A percentile compares a stretch with the other conserved stretches of the same genome.
Evolutionary conservation across 2,888 invertebrate species (phyloP).

Genomic region (Tachina lurida): DNA sequence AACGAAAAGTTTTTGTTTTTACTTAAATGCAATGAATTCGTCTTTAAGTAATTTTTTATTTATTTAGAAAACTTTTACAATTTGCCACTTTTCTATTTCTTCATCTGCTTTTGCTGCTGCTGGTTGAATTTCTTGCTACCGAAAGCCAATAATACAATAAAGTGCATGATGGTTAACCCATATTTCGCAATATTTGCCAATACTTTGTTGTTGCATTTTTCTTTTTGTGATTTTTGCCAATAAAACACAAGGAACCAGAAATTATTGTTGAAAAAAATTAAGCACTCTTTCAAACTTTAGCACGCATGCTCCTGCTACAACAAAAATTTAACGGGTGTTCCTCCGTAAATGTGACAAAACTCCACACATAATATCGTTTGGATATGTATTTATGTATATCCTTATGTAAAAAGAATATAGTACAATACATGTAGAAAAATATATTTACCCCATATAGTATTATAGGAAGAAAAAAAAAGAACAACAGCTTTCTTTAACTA

Average conservation of each 20-base stretch:
- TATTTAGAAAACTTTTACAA: slow-evolving; percentile 66
- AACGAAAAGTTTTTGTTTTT: slow-evolving; percentile 55
- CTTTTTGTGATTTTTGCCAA: slow-evolving; percentile 43
- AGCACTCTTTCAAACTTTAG: slow-evolving; percentile 48
- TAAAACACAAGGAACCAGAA: slow-evolving; percentile 28
- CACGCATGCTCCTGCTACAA: slow-evolving; percentile 10
- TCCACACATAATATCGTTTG: slow-evolving; percentile 21
- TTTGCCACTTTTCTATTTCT: slow-evolving; percentile 42
- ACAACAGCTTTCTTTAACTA: slow-evolving; percentile 21
- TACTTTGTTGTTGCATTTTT: slow-evolving; percentile 24
- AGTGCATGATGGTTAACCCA: slow-evolving; percentile 65
- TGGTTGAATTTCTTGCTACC: slow-evolving; percentile 8
- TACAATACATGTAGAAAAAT: neutral
- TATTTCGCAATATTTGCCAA: slow-evolving; percentile 53
- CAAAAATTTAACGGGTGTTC: slow-evolving; percentile 1
- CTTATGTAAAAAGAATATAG: neutral
- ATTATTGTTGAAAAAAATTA: slow-evolving; percentile 39
- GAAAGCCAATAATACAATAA: slow-evolving; percentile 59
- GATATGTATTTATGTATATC: neutral
- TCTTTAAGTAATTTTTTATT: slow-evolving; percentile 43
- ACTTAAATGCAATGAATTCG: slow-evolving; percentile 28
- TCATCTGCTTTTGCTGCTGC: neutral
- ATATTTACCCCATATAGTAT: neutral
- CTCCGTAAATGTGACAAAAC: slow-evolving; percentile 23
- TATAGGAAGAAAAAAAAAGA: slow-evolving; percentile 2